Evolutionary conservation across 2,888 invertebrate genomes (phyloP).

Genomic region (Caenorhabditis angaria): DNA sequence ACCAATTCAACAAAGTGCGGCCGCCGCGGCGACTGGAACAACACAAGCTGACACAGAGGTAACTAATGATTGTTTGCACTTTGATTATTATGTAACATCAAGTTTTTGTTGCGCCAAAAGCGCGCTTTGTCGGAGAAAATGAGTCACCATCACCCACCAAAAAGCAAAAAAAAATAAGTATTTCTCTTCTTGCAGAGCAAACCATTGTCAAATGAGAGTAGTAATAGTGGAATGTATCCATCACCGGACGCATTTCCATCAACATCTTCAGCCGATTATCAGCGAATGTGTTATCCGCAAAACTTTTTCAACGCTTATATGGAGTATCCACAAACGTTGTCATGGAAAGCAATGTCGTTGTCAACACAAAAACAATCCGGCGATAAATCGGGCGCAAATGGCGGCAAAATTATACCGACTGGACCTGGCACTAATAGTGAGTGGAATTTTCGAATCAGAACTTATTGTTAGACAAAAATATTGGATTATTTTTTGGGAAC

Average conservation of each 20-base stretch:
- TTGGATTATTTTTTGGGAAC: too few species aligned
- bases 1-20: slow-evolving; percentile 3
- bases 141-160: background rate
- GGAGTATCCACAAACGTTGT: slow-evolving; percentile 34
- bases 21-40: background rate
- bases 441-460: slow-evolving; percentile 19
- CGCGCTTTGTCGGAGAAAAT: too few species aligned
- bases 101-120: too few species aligned
- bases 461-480: too few species aligned
- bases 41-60: background rate
- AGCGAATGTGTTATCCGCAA: slow-evolving; percentile 31
- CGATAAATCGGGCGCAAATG: background rate
- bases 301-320: slow-evolving; percentile 28
- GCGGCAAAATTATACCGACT: slow-evolving; percentile 30
- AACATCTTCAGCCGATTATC: slow-evolving; percentile 28
- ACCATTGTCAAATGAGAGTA: slow-evolving; percentile 20
- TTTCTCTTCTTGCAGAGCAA: background rate
- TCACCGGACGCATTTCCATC: slow-evolving; percentile 20
- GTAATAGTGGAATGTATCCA: slow-evolving; percentile 21
- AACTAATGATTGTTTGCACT: background rate
- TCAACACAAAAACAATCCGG: background rate
- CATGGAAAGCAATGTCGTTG: slow-evolving; percentile 22
- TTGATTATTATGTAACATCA: too few species aligned
- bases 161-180: background rate
- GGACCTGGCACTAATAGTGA: slow-evolving; percentile 60